phyloP scores from a whole-genome alignment of 2,113 vertebrate species.

The Carettochelys insculpta region DNA sequence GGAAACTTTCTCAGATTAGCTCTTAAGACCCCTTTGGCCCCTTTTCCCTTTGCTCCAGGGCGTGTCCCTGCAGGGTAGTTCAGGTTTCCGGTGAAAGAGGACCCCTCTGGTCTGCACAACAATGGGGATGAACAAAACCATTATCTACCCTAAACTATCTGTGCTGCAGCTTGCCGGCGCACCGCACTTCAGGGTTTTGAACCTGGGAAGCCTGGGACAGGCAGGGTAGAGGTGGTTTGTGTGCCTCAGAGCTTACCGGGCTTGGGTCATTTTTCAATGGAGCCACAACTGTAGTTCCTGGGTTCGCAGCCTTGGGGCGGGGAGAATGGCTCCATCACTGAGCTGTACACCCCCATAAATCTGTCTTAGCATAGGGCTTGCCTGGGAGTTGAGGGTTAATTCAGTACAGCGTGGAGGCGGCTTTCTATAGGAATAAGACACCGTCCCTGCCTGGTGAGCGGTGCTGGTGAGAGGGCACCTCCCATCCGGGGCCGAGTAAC shows the following conservation, averaged over 20 bases:
- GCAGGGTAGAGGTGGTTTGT: neutral
- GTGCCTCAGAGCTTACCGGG: neutral
- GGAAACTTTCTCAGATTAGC: neutral
- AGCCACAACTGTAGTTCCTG: neutral
- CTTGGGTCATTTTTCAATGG: neutral
- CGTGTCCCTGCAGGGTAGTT: neutral
- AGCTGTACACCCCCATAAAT: neutral
- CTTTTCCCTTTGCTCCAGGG: neutral
- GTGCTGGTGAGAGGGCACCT: too few species aligned
- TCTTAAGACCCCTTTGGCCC: neutral
- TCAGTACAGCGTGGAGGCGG: too few species aligned
- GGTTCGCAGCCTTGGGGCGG: neutral
- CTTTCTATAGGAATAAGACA: too few species aligned
- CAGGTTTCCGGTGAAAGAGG: neutral
- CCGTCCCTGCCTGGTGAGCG: too few species aligned
- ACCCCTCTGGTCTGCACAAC: neutral
- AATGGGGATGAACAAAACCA: neutral
- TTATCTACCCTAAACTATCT: neutral
- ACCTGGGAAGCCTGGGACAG: neutral
- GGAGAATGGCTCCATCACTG: neutral
- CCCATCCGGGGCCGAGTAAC: too few species aligned
- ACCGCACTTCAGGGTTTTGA: neutral
- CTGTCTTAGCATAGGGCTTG: neutral
- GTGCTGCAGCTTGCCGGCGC: neutral
- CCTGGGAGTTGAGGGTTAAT: neutral